Conservation (phyloP, 2,888 invertebrate genomes). For the Mesoligia furuncula region DNA sequence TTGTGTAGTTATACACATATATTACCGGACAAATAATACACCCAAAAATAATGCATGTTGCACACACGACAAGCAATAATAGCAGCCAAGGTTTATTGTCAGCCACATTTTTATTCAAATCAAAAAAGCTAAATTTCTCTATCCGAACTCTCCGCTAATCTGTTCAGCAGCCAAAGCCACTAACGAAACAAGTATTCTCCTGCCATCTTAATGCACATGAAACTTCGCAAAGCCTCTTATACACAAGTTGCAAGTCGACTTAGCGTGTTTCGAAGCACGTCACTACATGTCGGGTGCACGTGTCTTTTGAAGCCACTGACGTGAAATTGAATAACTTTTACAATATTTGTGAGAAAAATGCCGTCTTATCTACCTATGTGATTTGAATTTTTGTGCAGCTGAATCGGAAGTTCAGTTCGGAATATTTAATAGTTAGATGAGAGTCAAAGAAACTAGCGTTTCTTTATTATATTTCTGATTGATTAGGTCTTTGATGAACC, state of each 20-base stretch:
- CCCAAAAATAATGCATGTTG: neutral
- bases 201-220: constrained; percentile 52
- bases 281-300: constrained; percentile 51
- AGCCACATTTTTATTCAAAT: constrained; percentile 1
- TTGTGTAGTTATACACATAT: too few species aligned
- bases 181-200: constrained; percentile 35
- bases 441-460: neutral
- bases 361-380: constrained; percentile 13
- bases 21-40: neutral
- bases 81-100: neutral
- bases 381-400: constrained; percentile 25
- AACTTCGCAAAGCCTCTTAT: constrained; percentile 56
- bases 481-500: neutral
- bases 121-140: neutral
- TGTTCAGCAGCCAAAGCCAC: constrained; percentile 18
- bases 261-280: constrained; percentile 54
- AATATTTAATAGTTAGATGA: neutral
- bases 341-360: constrained; percentile 49
- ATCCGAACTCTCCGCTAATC: constrained; percentile 28
- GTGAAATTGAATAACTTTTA: constrained; percentile 61
- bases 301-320: constrained; percentile 49
- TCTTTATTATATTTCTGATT: neutral
- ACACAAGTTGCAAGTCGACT: constrained; percentile 49
- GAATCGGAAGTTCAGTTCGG: neutral
- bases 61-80: neutral